A percentile compares a stretch with the other conserved stretches of the same genome.
Evolutionary conservation across 2,113 vertebrate genomes (phyloP).

Genomic region (Pterophyllum scalare): DNA sequence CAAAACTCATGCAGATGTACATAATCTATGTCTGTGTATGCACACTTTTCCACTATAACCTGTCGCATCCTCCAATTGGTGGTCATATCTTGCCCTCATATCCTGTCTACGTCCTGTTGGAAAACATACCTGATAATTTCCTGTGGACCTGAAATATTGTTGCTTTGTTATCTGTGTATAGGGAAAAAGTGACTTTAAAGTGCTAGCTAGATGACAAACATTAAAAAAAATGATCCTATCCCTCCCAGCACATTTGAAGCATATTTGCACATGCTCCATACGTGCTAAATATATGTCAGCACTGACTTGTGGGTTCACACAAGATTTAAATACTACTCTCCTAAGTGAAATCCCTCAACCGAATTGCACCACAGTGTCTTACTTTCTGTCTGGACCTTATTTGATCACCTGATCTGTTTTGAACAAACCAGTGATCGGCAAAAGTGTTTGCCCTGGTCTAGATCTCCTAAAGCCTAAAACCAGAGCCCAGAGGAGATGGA

Average conservation of each 20-base stretch:
- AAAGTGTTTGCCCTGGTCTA: too few relatives aligned
- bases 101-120: background rate
- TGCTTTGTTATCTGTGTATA: background rate
- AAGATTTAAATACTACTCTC: background rate
- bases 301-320: background rate
- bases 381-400: background rate
- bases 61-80: background rate
- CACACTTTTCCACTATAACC: background rate
- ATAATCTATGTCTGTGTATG: background rate
- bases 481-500: too few relatives aligned
- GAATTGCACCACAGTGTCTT: background rate
- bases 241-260: background rate
- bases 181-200: background rate
- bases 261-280: background rate
- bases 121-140: background rate
- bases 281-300: background rate
- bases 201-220: background rate
- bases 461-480: too few relatives aligned
- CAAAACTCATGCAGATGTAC: background rate
- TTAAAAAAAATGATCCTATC: background rate
- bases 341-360: background rate
- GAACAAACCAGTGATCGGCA: too few relatives aligned
- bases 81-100: slow-evolving; percentile 5
- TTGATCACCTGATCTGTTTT: background rate
- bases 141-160: background rate